These are phyloP conservation scores for Centropyge bicolor DNA, from an alignment of 2,797 vertebrate species.

Conservation along the genomic window DNA sequence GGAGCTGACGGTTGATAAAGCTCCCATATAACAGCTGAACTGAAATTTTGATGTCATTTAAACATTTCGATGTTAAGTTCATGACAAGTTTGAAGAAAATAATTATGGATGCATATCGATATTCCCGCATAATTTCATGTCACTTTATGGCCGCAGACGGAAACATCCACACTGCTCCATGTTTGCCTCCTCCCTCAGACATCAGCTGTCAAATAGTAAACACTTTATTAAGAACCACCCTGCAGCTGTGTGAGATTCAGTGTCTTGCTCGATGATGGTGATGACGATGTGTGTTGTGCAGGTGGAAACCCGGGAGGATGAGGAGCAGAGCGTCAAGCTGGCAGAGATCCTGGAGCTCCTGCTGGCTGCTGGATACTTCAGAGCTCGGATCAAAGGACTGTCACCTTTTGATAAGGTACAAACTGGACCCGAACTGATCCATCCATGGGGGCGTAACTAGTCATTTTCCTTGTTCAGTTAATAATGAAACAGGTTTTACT, in stretches of 20 bases:
- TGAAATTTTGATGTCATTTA: no score
- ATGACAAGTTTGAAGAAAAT: no score
- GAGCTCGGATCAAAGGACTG: conserved; percentile 96
- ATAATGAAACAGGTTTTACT: not conserved
- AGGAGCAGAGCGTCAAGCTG: conserved; percentile 95
- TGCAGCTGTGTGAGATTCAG: not conserved
- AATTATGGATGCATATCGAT: not conserved
- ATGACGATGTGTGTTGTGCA: conserved; percentile 63
- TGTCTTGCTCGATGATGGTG: not conserved
- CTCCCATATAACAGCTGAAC: not conserved
- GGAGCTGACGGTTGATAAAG: no score
- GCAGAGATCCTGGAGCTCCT: conserved; percentile 95
- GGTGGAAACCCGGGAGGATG: conserved; percentile 97
- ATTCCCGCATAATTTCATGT: not conserved
- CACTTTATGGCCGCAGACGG: no score
- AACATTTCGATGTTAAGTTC: not conserved
- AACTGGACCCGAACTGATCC: not conserved
- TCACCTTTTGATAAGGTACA: conserved; percentile 97
- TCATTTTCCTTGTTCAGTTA: not conserved
- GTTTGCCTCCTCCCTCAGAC: not conserved
- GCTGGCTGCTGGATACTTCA: conserved; percentile 97
- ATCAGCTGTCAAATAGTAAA: no score
- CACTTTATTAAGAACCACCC: no score
- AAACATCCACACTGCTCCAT: not conserved
- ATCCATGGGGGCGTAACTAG: not conserved